phyloP scores from a whole-genome alignment of 2,888 invertebrate genomes.

The Caenorhabditis sp. region DNA sequence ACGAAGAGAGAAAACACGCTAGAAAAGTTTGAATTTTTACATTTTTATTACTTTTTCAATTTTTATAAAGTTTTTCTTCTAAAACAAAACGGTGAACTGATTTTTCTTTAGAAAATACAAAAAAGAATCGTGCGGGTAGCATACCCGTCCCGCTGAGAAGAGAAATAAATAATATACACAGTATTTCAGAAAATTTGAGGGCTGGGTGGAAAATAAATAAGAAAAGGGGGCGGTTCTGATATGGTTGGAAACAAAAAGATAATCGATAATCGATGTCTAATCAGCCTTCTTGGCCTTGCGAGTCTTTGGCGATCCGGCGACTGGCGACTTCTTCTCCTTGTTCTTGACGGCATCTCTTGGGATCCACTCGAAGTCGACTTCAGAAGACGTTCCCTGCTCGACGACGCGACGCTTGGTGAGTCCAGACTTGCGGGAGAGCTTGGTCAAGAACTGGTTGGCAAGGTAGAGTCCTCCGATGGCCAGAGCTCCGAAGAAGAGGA shows the following conservation, averaged over 20 bases:
- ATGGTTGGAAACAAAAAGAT: slow-evolving; percentile 31
- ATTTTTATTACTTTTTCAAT: slow-evolving; percentile 10
- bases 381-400: slow-evolving; percentile 94
- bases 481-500: slow-evolving; percentile 94
- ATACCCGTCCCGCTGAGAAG: slow-evolving; percentile 65
- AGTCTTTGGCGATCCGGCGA: slow-evolving; percentile 74
- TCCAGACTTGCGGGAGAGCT: slow-evolving; percentile 81
- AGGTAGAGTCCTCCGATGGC: slow-evolving; percentile 90
- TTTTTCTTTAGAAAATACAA: slow-evolving; percentile 20
- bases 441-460: slow-evolving; percentile 83
- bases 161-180: slow-evolving; percentile 59
- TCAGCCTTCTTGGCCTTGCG: slow-evolving; percentile 76
- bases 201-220: slow-evolving; percentile 40
- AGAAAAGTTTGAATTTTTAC: not conserved
- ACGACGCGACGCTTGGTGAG: slow-evolving; percentile 74
- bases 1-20: not conserved
- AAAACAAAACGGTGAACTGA: not conserved
- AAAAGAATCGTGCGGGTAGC: slow-evolving; percentile 39
- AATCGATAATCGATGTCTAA: slow-evolving; percentile 57
- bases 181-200: slow-evolving; percentile 13
- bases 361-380: slow-evolving; percentile 98
- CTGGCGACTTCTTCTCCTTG: slow-evolving; percentile 75
- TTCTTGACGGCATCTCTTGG: slow-evolving; percentile 88
- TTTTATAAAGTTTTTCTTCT: slow-evolving; percentile 24
- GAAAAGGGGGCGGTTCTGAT: slow-evolving; percentile 27